Base-by-base conservation (phyloP, 1,140 invertebrate genomes). In the Leptopilina clavipes region DNA sequence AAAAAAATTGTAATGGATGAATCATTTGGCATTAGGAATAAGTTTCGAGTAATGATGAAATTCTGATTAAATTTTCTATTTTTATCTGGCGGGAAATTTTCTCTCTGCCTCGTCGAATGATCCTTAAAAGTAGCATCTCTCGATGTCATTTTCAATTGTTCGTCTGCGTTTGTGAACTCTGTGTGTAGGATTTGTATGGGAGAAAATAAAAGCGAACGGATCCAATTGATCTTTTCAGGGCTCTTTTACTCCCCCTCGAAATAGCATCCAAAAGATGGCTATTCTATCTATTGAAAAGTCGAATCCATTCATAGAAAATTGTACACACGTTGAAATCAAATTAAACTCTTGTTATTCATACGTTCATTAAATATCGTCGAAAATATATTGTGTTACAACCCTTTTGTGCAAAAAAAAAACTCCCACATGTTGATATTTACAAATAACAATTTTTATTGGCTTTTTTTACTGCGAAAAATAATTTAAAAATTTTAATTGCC, bases 191-290 rank as follows among this genome's bases (percentile, higher is more conserved):
- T 31, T 65, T 65, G 22, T 65, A 65, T 65, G 56, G 22, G 56
- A 65, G 22, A 31, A 65, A 37, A 65, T 65, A n/a, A 12, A 31
- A 65, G 56, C 11, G 56, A 65, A 65, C 22, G 56, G 25, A 31
- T 65, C 56, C 12, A 65, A 65, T 65, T 65, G 56, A 65, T 65
- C 56, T 65, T 65, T 65, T 65, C 22, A 31, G 56, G 22, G 56
- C 14, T 65, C 25, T 22, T 59, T 59, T 12, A 31, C 56, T 65
- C 22, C 56, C 56, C 25, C 56, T 65, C 25, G 25, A 65, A 31
- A 40, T 40, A 14, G 22, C 12, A 37, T 65, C 56, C 10, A 25
- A 65, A 65, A 65, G 56, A 65, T 65, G 56, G 25, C 56, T 19
- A 31, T n/a, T 52, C 10, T 59, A 59, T 59, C 56, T 37, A n/a